These are phyloP conservation scores for Notechis scutatus DNA, from an alignment of 2,113 vertebrate species.

Conservation along the genomic window DNA sequence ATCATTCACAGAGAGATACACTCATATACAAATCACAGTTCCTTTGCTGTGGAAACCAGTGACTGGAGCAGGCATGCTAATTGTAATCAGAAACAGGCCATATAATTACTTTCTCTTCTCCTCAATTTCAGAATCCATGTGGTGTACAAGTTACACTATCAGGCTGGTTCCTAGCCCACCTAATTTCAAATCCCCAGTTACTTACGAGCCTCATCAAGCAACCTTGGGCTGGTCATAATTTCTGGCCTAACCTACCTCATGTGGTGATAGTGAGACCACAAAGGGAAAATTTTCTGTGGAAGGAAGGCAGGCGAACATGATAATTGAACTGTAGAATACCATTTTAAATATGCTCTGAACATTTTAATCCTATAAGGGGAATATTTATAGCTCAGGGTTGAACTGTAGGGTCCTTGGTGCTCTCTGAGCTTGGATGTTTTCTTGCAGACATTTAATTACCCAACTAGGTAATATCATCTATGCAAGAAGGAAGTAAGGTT, in stretches of 20 bases:
- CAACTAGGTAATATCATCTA: background rate
- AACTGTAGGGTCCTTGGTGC: background rate
- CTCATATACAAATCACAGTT: background rate
- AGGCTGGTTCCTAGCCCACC: background rate
- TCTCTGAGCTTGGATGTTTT: background rate
- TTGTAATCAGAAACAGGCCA: background rate
- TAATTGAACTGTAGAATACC: no score
- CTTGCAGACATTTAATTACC: background rate
- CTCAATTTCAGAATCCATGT: background rate
- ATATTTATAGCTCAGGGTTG: background rate
- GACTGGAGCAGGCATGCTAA: background rate
- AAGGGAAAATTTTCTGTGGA: background rate
- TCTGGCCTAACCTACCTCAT: background rate
- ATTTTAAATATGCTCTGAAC: background rate
- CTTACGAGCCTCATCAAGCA: background rate
- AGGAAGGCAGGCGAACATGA: background rate
- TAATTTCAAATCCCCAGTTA: background rate
- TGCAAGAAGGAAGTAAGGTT: background rate
- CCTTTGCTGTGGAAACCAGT: background rate
- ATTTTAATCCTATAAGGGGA: background rate
- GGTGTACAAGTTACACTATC: background rate
- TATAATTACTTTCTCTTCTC: background rate
- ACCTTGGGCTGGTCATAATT: background rate
- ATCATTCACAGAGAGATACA: background rate
- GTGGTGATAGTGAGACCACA: background rate